Percentiles rank a stretch among this genome's conserved stretches.
These are phyloP conservation scores for Xestia sexstrigata DNA, from an alignment of 2,888 invertebrate genomes.

Conservation along the genomic window DNA sequence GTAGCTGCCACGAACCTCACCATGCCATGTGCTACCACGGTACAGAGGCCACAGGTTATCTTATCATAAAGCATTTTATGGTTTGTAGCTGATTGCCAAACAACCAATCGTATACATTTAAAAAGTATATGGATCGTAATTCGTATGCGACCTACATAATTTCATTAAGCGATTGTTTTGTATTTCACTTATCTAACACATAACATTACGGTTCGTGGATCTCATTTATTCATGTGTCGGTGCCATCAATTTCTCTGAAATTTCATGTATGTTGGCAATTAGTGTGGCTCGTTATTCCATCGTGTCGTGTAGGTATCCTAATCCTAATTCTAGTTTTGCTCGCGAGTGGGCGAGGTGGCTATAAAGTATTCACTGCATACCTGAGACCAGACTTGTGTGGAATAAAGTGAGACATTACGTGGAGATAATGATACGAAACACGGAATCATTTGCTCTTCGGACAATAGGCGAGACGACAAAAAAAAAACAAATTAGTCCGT, in stretches of 20 bases:
- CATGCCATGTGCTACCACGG: slow-evolving; percentile 1
- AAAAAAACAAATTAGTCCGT: no score
- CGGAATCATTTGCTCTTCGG: background rate
- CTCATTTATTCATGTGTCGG: slow-evolving; percentile 8
- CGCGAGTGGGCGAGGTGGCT: slow-evolving; percentile 47
- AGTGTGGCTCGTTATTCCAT: slow-evolving; percentile 29
- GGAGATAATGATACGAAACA: background rate
- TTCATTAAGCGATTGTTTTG: slow-evolving; percentile 41
- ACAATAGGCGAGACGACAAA: no score
- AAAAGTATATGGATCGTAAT: slow-evolving; percentile 53
- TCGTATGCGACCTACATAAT: slow-evolving; percentile 47
- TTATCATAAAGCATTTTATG: slow-evolving; percentile 73
- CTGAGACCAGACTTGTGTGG: slow-evolving; percentile 7
- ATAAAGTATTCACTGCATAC: slow-evolving; percentile 21
- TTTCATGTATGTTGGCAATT: slow-evolving; percentile 42
- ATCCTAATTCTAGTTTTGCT: slow-evolving; percentile 39
- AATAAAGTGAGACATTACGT: slow-evolving; percentile 4
- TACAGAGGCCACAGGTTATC: slow-evolving; percentile 69
- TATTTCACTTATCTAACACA: slow-evolving; percentile 36
- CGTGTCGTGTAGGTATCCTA: slow-evolving; percentile 44
- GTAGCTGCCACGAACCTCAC: background rate
- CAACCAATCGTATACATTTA: slow-evolving; percentile 67
- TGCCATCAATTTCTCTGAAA: slow-evolving; percentile 11
- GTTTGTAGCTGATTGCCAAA: slow-evolving; percentile 69
- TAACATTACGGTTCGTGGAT: slow-evolving; percentile 29